Evolutionary conservation across 2,888 invertebrate genomes (phyloP), one percentile per base, ranked within the genome.

Genomic region (Ptycholaimellus sp.): DNA sequence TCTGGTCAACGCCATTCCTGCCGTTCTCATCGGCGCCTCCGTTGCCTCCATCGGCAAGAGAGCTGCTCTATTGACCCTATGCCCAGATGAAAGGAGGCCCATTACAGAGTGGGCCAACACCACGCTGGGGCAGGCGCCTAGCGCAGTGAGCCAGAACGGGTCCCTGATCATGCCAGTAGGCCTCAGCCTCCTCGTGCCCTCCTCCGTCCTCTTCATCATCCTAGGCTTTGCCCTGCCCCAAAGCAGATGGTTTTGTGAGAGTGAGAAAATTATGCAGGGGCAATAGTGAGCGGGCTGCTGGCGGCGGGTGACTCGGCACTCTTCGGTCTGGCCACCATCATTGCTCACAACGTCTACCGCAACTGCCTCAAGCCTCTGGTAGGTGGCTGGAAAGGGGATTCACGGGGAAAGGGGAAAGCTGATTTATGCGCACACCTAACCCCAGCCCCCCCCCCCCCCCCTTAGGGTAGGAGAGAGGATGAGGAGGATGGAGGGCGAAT

Each of bases 251-350:
- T n/a, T n/a, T n/a, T n/a, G n/a, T n/a, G n/a, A n/a, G n/a, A n/a
- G n/a, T n/a, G n/a, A n/a, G n/a, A n/a, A n/a, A n/a, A n/a, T 48
- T 50, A 49, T 33, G 37, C 55, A 16, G 49, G 51, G 20, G 53
- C 54, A 6, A 46, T 56, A 5, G 49, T 47, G 2, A 53, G 54
- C 4, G 56, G 54, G n/a, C 53, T 56, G 34, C 54, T 56, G 54
- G 54, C 55, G 14, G 54, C 53, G 5, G 49, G 53, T 46, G 56
- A 56, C 41, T 53, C 52, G 35, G 46, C 53, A 29, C 45, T 56
- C 5, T 47, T 56, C 5, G 52, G 49, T 2, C 52, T 53, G n/a
- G 49, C 51, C 35, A 52, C 55, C 19, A 51, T 55, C 51, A 50
- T 54, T 35, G 51, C 54, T 3, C 48, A 51, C 40, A 56, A 56